Base-by-base conservation (phyloP, 2,888 invertebrate genomes). In the Sturmia bella region DNA sequence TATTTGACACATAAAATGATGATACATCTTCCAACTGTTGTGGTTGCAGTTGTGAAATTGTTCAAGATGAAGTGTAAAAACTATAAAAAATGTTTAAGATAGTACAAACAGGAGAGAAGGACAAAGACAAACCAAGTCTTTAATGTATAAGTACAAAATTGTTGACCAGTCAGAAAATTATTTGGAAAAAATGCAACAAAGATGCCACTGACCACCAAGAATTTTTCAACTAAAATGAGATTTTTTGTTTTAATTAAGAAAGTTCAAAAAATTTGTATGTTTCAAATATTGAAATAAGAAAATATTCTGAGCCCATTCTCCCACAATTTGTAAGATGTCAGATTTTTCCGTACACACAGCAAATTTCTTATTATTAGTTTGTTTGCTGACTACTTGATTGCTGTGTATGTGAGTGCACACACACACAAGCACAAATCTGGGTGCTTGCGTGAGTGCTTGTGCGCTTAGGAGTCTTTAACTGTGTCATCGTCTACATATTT, bases 1-100 rank as follows among this genome's bases (percentile, higher is more conserved):
- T 59, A 57, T 74, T 82, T 74, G 68, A 78, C 82, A 70, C 59
- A 70, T 78, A 74, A 82, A 82, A 78, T 78, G 57, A 82, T 82
- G 74, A 70, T 74, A 78, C 78, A 64, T 43, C 61, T 66, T 59
- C 59, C 27, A 19, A 63, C 15, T 50, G n/a, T 43, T 59, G 15
- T 3, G 19, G 32, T 32, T 32, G 32, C 32, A 32, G 32, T 32
- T 32, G 32, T 32, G 43, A 32, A 32, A 43, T 63, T 54, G 1
- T 73, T 73, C 63, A 32, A 37, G 4, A 19, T 32, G 66, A 76
- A 48, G 63, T 64, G 21, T 24, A 24, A 45, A 54, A 45, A 24
- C 43, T 52, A 3, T 41, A 21, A 9, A 24, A 59, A 37, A 5
- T 24, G 15, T 41, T 63, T 4, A 12, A 17, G n/a, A 27, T 2